Evolutionary conservation across 23 tunicate species (phyloP).

Genomic region (Halocynthia aurantium): DNA sequence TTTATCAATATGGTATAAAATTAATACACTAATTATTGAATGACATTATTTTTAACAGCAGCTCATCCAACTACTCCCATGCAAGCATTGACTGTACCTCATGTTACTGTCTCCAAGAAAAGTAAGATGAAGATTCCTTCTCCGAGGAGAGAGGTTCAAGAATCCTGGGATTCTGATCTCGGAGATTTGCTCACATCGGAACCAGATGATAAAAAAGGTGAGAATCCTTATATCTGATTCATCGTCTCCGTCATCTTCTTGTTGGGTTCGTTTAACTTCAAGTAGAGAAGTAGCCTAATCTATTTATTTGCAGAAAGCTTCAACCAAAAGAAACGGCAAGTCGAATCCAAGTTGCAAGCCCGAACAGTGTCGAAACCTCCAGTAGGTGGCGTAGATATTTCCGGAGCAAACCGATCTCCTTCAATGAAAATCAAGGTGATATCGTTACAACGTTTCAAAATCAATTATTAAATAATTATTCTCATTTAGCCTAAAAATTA

Average conservation of each 20-base stretch:
- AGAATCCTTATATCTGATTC: background rate
- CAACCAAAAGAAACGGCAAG: background rate
- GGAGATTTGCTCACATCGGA: slow-evolving; percentile 19
- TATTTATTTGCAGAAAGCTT: background rate
- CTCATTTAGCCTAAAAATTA: too few species aligned
- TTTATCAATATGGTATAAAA: too few species aligned
- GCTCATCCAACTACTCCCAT: background rate
- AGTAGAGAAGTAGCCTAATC: background rate
- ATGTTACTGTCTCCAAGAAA: background rate
- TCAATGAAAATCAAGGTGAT: background rate
- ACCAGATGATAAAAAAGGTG: slow-evolving; percentile 2
- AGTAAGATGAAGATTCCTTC: background rate
- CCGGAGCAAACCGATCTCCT: background rate
- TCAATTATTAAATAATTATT: background rate
- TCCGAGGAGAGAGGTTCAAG: background rate
- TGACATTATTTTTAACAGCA: background rate
- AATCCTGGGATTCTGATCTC: slow-evolving; percentile 23
- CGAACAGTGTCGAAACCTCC: slow-evolving; percentile 7
- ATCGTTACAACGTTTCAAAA: background rate
- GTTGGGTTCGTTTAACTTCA: too few species aligned
- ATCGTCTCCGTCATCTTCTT: too few species aligned
- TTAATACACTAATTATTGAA: background rate
- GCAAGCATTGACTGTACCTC: background rate
- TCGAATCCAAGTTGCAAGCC: background rate
- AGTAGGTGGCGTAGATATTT: slow-evolving; percentile 2